Conservation (phyloP, 2,888 invertebrate genomes). For the Biston betularia region DNA sequence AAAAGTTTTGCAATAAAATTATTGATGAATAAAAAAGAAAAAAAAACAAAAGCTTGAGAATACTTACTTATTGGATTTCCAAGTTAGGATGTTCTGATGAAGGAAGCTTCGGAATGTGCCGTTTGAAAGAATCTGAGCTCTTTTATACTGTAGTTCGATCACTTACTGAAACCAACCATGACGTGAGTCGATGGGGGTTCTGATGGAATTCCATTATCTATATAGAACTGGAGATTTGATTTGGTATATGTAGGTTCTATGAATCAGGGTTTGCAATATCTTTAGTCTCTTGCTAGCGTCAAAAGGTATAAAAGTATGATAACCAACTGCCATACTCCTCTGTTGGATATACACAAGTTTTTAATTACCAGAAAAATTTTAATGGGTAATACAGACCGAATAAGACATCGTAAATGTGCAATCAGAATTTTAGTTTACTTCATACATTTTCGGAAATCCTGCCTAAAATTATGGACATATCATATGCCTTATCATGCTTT, state of each 20-base stretch:
- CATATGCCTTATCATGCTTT: no score
- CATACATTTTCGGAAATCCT: no score
- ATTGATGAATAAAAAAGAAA: conserved; percentile 23
- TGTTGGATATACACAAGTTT: no score
- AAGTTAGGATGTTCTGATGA: conserved; percentile 45
- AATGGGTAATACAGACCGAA: no score
- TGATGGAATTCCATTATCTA: conserved; percentile 59
- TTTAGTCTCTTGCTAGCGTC: no score
- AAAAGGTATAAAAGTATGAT: no score
- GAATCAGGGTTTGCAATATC: background rate
- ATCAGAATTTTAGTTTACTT: no score
- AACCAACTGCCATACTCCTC: no score
- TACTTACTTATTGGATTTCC: conserved; percentile 55
- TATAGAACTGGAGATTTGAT: conserved; percentile 59
- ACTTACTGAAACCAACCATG: conserved; percentile 63
- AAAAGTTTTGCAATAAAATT: conserved; percentile 20
- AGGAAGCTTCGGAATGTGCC: conserved; percentile 57
- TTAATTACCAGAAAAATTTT: no score
- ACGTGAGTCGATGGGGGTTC: conserved; percentile 57
- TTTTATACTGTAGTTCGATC: conserved; percentile 66
- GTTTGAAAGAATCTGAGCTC: conserved; percentile 39
- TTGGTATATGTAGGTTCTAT: conserved; percentile 34
- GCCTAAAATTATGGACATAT: no score
- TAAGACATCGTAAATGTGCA: no score
- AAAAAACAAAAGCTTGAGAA: conserved; percentile 25